Conservation (phyloP, 2,113 vertebrate species). For the Caretta caretta region DNA sequence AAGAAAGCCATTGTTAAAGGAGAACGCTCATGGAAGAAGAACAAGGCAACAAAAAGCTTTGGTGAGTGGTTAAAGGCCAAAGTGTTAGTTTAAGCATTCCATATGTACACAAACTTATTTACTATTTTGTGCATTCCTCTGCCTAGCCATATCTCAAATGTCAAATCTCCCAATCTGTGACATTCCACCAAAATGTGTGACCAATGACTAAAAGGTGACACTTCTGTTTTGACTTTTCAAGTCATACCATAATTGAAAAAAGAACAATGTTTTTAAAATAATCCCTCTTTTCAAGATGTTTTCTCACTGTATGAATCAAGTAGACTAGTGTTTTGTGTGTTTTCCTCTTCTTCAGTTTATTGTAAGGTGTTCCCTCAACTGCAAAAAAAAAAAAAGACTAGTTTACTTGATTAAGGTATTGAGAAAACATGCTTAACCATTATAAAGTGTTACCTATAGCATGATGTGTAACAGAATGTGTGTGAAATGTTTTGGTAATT, state of each 20-base stretch:
- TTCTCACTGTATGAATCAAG: not conserved
- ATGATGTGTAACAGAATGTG: not conserved
- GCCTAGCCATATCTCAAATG: not conserved
- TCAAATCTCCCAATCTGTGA: not conserved
- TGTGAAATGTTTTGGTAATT: not conserved
- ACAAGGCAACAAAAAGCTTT: not conserved
- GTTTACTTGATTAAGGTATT: not conserved
- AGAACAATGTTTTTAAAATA: not conserved
- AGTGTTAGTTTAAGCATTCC: not conserved
- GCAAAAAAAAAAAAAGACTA: not conserved
- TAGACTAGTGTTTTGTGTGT: not conserved
- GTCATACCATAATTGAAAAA: not conserved
- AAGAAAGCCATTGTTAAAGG: not conserved
- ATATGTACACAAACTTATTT: not conserved
- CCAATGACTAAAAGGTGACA: not conserved
- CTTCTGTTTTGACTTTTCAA: not conserved
- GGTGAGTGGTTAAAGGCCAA: not conserved
- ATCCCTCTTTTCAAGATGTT: not conserved
- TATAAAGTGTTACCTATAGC: not conserved
- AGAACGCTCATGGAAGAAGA: not conserved
- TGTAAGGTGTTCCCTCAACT: not conserved
- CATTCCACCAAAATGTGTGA: not conserved
- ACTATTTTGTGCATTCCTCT: not conserved
- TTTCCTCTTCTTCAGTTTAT: not conserved
- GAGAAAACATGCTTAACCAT: not conserved